Evolutionary conservation across 2,888 invertebrate species (phyloP).

Genomic region (Saturnia pavonia): DNA sequence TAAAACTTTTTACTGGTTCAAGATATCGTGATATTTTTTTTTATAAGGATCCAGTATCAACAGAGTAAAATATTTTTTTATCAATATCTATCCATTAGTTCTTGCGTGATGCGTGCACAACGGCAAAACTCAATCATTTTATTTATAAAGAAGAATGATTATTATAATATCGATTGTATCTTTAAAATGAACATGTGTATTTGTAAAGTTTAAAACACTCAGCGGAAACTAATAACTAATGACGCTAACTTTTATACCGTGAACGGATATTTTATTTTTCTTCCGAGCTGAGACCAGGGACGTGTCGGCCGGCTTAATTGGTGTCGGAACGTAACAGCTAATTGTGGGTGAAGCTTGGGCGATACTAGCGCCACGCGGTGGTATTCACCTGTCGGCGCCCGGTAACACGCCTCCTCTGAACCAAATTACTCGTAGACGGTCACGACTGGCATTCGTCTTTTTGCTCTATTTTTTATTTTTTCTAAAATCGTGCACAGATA

Average conservation of each 20-base stretch:
- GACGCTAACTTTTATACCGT: slow-evolving; percentile 16
- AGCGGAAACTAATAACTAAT: not conserved
- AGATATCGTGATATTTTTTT: no score
- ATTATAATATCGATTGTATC: not conserved
- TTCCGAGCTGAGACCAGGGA: slow-evolving; percentile 15
- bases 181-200: not conserved
- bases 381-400: slow-evolving; percentile 59
- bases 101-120: no score
- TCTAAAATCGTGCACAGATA: slow-evolving; percentile 21
- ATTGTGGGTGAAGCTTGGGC: slow-evolving; percentile 54
- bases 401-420: slow-evolving; percentile 39
- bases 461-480: slow-evolving; percentile 18
- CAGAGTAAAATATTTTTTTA: no score
- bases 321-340: slow-evolving; percentile 57
- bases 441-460: slow-evolving; percentile 35
- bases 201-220: not conserved
- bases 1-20: no score
- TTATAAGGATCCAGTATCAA: no score
- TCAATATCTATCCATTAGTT: no score
- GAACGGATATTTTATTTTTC: slow-evolving; percentile 28
- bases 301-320: slow-evolving; percentile 57
- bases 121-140: no score
- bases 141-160: no score
- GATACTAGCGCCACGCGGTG: slow-evolving; percentile 47
- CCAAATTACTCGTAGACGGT: slow-evolving; percentile 52